Percentiles rank a stretch among this genome's conserved stretches.
These are phyloP conservation scores for Tachina fera DNA, from an alignment of 2,888 invertebrate species.

Conservation along the genomic window DNA sequence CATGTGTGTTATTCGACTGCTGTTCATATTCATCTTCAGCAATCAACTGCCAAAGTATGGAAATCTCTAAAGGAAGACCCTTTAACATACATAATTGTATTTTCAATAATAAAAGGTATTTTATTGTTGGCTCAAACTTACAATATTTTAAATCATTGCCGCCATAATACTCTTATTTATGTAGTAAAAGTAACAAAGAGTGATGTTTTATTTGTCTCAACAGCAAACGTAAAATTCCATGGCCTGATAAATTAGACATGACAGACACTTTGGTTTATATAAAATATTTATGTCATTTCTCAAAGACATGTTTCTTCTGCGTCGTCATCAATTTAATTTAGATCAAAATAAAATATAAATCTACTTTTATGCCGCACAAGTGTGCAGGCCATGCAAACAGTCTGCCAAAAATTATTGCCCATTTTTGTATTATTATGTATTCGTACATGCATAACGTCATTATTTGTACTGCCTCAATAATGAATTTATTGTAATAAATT, in stretches of 20 bases:
- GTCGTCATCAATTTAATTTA: constrained; percentile 23
- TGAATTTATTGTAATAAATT: neutral
- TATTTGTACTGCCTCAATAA: neutral
- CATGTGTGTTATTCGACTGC: too few relatives aligned
- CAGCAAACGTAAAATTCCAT: neutral
- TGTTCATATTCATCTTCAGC: too few relatives aligned
- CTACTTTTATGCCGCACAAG: neutral
- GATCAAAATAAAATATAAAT: constrained; percentile 18
- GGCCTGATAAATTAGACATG: neutral
- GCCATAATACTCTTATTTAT: neutral
- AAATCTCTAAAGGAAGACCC: too few relatives aligned
- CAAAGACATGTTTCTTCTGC: neutral
- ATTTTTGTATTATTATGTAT: too few relatives aligned
- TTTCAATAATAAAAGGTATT: too few relatives aligned
- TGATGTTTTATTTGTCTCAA: neutral
- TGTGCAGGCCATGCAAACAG: neutral
- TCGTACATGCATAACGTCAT: constrained; percentile 14
- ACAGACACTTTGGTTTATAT: constrained; percentile 11
- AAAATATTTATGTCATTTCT: constrained; percentile 9
- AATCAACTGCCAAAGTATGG: too few relatives aligned
- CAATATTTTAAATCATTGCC: neutral
- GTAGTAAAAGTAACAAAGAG: neutral
- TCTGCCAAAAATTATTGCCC: constrained; percentile 30
- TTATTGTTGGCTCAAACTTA: too few relatives aligned
- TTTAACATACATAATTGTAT: too few relatives aligned